phyloP scores from a whole-genome alignment of 2,797 vertebrate genomes.

The Rhabdophis nuchalis region DNA sequence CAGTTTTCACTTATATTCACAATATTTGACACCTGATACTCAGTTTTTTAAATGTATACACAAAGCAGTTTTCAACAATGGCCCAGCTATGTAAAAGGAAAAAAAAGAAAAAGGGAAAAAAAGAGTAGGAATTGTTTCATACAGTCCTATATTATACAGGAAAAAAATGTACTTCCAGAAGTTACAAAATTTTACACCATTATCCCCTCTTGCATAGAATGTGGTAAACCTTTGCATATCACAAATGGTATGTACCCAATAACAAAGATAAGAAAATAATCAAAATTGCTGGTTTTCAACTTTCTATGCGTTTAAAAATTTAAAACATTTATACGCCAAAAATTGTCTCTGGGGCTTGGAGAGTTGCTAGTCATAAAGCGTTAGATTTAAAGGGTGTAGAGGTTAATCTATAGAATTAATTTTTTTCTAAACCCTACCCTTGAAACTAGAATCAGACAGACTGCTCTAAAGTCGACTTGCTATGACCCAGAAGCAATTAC shows the following conservation, averaged over 20 bases:
- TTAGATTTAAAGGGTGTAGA: constrained; percentile 64
- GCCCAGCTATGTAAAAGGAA: constrained; percentile 58
- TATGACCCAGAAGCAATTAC: constrained; percentile 76
- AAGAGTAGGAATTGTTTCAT: constrained; percentile 57
- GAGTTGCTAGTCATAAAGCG: constrained; percentile 66
- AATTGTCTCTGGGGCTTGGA: constrained; percentile 69
- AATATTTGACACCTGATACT: constrained; percentile 55
- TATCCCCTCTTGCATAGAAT: constrained; percentile 80
- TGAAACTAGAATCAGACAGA: constrained; percentile 64
- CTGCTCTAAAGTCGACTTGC: constrained; percentile 72
- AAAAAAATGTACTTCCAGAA: constrained; percentile 73
- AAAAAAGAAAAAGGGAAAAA: constrained; percentile 19
- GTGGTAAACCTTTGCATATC: constrained; percentile 79
- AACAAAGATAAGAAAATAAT: constrained; percentile 74
- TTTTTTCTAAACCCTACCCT: constrained; percentile 64
- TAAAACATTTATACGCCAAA: constrained; percentile 66
- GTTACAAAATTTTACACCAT: constrained; percentile 75
- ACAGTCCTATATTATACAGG: constrained; percentile 73
- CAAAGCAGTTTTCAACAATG: constrained; percentile 60
- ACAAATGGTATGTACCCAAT: constrained; percentile 72
- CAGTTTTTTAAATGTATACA: constrained; percentile 57
- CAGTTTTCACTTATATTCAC: constrained; percentile 62
- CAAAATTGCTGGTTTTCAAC: constrained; percentile 77
- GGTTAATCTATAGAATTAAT: constrained; percentile 54
- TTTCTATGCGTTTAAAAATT: constrained; percentile 72